phyloP scores from a whole-genome alignment of 2,797 vertebrate species.

The Notoglanidium macrostoma region DNA sequence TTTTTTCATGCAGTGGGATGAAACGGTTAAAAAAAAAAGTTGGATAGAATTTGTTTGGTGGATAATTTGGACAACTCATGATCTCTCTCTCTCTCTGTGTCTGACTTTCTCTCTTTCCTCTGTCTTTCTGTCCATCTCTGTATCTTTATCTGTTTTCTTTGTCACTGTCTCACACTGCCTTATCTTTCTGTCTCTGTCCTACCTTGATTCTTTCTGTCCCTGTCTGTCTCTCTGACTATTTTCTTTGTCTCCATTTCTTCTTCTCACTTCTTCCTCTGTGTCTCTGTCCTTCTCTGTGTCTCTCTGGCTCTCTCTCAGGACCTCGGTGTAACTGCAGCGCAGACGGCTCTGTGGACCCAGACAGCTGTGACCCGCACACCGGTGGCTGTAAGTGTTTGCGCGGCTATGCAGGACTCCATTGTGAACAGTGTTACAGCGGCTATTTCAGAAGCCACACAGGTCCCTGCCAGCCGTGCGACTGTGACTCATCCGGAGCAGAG shows the following conservation, averaged over 20 bases:
- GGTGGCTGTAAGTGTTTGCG: constrained; percentile 57
- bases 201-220: background rate
- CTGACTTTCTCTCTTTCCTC: background rate
- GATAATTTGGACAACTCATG: background rate
- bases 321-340: constrained; percentile 62
- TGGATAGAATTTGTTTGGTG: background rate
- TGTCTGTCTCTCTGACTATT: background rate
- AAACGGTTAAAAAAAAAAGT: background rate
- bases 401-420: constrained; percentile 58
- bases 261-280: too few species aligned
- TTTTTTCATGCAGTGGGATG: background rate
- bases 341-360: constrained; percentile 49
- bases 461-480: constrained; percentile 57
- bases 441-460: constrained; percentile 58
- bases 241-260: background rate
- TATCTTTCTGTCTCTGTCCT: background rate
- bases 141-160: background rate
- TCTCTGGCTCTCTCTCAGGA: constrained; percentile 30
- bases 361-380: constrained; percentile 53
- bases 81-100: background rate
- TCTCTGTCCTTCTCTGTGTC: background rate
- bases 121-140: background rate
- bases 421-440: constrained; percentile 53
- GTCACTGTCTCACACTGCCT: background rate
- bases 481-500: constrained; percentile 57